phyloP scores from a whole-genome alignment of 2,888 invertebrate species.

The Cataglyphis albicans region DNA sequence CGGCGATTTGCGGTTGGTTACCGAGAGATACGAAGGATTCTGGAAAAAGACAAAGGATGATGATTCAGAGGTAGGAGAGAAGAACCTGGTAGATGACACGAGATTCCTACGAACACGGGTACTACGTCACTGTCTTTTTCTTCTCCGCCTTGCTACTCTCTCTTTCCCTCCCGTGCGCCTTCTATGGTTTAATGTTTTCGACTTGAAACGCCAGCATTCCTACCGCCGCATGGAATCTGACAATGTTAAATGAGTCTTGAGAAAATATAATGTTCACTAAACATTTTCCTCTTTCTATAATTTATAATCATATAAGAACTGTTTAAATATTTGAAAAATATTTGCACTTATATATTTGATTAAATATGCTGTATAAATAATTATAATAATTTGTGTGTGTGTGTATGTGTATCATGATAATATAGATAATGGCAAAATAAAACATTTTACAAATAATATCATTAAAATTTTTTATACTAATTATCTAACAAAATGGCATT shows the following conservation, averaged over 20 bases:
- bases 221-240: slow-evolving; percentile 67
- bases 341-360: slow-evolving; percentile 5
- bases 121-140: slow-evolving; percentile 79
- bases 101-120: slow-evolving; percentile 79
- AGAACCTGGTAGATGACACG: slow-evolving; percentile 79
- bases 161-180: slow-evolving; percentile 61
- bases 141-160: slow-evolving; percentile 56
- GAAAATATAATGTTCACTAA: slow-evolving; percentile 74
- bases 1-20: slow-evolving; percentile 54
- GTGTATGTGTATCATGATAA: background rate
- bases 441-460: background rate
- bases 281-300: slow-evolving; percentile 68
- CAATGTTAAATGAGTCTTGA: slow-evolving; percentile 73
- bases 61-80: slow-evolving; percentile 75
- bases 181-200: slow-evolving; percentile 76
- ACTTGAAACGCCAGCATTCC: slow-evolving; percentile 72
- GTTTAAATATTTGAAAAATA: slow-evolving; percentile 38
- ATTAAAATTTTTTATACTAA: background rate
- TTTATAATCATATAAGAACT: slow-evolving; percentile 60
- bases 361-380: background rate
- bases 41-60: slow-evolving; percentile 77
- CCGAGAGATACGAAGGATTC: slow-evolving; percentile 73
- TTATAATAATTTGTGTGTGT: background rate
- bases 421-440: background rate
- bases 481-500: background rate